Conservation (phyloP, 2,797 vertebrate species). For the Echeneis naucrates region DNA sequence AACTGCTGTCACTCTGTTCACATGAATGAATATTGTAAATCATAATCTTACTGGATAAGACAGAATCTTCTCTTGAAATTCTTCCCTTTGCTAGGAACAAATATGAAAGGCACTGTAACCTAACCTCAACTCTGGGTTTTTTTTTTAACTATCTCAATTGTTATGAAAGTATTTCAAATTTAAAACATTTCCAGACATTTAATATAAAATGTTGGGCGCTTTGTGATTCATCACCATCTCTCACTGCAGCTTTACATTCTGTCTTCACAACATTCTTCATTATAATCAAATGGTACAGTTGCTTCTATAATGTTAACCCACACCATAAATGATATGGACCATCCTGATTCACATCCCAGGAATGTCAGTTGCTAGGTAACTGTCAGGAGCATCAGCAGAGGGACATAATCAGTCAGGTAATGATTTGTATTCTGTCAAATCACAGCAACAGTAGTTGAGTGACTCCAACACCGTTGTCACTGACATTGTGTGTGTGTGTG, state of each 20-base stretch:
- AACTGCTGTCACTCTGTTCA: too few species aligned
- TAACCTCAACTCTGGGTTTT: neutral
- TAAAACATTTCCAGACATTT: neutral
- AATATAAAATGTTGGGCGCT: neutral
- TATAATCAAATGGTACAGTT: neutral
- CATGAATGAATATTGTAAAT: too few species aligned
- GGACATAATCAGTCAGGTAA: neutral
- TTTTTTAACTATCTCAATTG: neutral
- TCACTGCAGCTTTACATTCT: too few species aligned
- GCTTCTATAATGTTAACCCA: neutral
- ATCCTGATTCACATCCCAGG: neutral
- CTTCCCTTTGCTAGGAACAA: neutral
- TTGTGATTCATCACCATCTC: neutral
- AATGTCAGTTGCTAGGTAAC: neutral
- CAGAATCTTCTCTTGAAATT: too few species aligned
- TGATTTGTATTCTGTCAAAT: neutral
- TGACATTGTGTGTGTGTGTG: neutral
- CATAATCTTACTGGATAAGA: too few species aligned
- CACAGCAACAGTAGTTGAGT: neutral
- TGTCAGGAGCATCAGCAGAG: neutral
- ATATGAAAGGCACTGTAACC: neutral
- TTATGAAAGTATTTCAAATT: neutral
- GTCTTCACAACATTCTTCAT: neutral
- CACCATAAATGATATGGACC: neutral
- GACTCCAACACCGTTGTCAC: neutral